phyloP scores from a whole-genome alignment of 2,888 invertebrate species.

The Epinotia nisella region DNA sequence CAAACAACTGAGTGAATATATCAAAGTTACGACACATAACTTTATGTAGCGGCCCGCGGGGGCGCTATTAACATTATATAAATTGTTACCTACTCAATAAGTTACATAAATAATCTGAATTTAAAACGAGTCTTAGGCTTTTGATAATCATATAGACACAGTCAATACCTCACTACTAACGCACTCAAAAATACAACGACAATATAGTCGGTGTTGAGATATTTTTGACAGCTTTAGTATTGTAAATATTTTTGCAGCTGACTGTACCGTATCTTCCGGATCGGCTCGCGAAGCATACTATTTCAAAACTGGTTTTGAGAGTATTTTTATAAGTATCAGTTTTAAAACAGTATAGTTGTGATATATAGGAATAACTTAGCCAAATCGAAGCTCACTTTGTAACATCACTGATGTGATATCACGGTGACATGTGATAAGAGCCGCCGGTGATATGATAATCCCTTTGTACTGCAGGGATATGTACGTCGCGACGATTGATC shows the following conservation, averaged over 20 bases:
- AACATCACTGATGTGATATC: conserved; percentile 3
- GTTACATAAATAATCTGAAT: conserved; percentile 84
- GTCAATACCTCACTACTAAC: neutral
- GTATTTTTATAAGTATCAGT: conserved; percentile 15
- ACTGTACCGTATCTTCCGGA: conserved; percentile 52
- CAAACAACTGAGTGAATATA: conserved; percentile 59
- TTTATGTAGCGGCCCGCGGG: conserved; percentile 60
- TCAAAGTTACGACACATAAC: conserved; percentile 58
- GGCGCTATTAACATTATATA: conserved; percentile 61
- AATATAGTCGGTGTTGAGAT: neutral
- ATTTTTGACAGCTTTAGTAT: neutral
- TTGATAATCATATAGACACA: conserved; percentile 65
- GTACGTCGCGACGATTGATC: conserved; percentile 60
- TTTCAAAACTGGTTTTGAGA: conserved; percentile 35
- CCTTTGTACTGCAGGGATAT: conserved; percentile 78
- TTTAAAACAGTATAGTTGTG: conserved; percentile 33
- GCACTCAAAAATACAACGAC: neutral
- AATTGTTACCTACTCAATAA: conserved; percentile 80
- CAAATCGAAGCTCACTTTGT: conserved; percentile 27
- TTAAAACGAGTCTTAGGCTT: conserved; percentile 84
- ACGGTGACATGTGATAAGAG: conserved; percentile 21
- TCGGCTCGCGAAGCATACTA: conserved; percentile 49
- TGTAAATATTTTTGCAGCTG: neutral
- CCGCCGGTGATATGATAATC: conserved; percentile 61
- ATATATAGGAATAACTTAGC: conserved; percentile 31